Evolutionary conservation across 1,140 invertebrate genomes (phyloP).

Genomic region (Temnothorax longispinosus): DNA sequence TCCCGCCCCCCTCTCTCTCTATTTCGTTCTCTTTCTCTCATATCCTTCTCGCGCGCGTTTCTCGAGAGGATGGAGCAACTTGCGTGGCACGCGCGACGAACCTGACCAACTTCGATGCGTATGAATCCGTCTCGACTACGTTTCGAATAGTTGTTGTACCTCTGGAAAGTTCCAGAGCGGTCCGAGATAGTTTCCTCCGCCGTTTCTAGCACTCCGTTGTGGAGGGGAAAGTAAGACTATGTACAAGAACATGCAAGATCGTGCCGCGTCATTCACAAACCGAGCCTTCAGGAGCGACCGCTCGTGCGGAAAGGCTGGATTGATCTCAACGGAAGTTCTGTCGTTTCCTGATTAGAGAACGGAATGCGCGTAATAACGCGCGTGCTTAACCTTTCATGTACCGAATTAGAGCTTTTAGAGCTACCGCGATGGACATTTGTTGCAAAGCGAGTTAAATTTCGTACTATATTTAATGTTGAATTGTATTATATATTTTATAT

Average conservation of each 20-base stretch:
- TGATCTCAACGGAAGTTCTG: slow-evolving; percentile 63
- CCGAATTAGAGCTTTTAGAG: background rate
- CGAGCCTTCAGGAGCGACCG: slow-evolving; percentile 1
- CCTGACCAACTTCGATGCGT: slow-evolving; percentile 72
- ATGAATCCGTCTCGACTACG: slow-evolving; percentile 66
- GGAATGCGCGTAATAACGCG: slow-evolving; percentile 43
- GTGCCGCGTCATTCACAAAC: slow-evolving; percentile 9
- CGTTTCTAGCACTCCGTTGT: slow-evolving; percentile 70
- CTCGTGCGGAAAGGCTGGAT: slow-evolving; percentile 61
- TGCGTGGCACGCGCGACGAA: slow-evolving; percentile 76
- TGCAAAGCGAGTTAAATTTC: background rate
- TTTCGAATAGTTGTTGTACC: slow-evolving; percentile 77
- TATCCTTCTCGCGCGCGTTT: slow-evolving; percentile 62
- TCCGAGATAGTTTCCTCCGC: slow-evolving; percentile 78
- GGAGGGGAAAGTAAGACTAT: background rate
- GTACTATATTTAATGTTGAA: background rate
- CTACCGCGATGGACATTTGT: background rate
- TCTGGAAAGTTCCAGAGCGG: slow-evolving; percentile 69
- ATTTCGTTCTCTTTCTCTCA: background rate
- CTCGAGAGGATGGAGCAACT: slow-evolving; percentile 56
- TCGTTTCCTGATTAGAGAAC: slow-evolving; percentile 61
- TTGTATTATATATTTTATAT: background rate
- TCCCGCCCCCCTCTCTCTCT: background rate
- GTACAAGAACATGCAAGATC: slow-evolving; percentile 61
- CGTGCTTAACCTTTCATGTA: background rate